Evolutionary conservation across 2,797 vertebrate species (phyloP).

Genomic region (Heliangelus exortis): DNA sequence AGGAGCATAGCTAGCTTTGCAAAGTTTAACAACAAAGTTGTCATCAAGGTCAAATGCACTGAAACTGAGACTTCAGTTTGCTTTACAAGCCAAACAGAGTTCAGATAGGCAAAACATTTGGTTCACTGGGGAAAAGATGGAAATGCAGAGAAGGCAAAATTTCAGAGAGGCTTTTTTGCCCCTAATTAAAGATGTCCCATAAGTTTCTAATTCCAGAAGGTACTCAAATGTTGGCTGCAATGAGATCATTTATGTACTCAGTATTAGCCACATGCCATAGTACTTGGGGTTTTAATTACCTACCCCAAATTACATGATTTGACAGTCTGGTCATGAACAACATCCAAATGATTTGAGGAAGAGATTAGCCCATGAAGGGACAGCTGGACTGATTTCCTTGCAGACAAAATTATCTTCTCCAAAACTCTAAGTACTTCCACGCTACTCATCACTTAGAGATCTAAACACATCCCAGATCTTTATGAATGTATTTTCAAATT

Average conservation of each 20-base stretch:
- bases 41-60: conserved; percentile 64
- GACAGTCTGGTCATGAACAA: background rate
- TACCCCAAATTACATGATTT: background rate
- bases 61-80: conserved; percentile 25
- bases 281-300: background rate
- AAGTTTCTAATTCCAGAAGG: background rate
- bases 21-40: conserved; percentile 62
- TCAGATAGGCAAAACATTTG: background rate
- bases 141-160: background rate
- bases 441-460: background rate
- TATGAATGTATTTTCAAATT: background rate
- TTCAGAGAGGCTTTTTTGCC: background rate
- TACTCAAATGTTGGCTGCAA: background rate
- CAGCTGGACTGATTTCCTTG: background rate
- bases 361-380: background rate
- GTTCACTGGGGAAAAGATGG: background rate
- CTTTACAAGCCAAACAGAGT: conserved; percentile 25
- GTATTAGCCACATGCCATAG: background rate
- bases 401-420: background rate
- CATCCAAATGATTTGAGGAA: background rate
- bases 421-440: background rate
- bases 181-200: background rate
- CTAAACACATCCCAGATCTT: background rate
- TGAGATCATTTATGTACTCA: background rate
- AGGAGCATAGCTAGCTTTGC: conserved; percentile 21